Percentiles rank a stretch among this genome's conserved stretches.
Conservation (phyloP, 2,888 invertebrate species). For the Lasioglossum villosulum region DNA sequence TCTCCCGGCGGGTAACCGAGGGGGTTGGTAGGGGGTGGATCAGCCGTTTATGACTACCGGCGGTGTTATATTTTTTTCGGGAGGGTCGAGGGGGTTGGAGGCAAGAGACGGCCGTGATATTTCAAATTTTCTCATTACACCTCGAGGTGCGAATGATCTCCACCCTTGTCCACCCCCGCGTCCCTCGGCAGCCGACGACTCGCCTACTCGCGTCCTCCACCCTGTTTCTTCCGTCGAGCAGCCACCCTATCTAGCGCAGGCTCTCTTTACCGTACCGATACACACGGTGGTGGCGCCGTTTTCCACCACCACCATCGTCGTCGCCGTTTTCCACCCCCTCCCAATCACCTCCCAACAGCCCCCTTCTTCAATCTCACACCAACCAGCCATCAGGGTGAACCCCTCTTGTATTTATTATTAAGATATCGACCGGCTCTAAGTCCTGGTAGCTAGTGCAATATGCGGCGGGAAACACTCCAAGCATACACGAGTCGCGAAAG, state of each 20-base stretch:
- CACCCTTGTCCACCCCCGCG: constrained; percentile 54
- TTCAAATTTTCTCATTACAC: constrained; percentile 85
- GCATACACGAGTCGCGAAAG: constrained; percentile 59
- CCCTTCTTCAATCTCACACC: constrained; percentile 82
- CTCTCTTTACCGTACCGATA: constrained; percentile 63
- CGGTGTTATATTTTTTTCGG: constrained; percentile 75
- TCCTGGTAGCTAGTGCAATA: constrained; percentile 75
- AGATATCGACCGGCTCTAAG: constrained; percentile 83
- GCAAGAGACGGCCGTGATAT: constrained; percentile 80
- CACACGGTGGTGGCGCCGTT: constrained; percentile 65
- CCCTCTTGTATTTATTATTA: constrained; percentile 84
- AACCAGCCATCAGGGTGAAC: constrained; percentile 81
- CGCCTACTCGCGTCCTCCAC: neutral
- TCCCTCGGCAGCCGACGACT: constrained; percentile 14
- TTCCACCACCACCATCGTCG: constrained; percentile 38
- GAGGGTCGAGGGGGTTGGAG: constrained; percentile 26
- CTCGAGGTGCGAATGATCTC: constrained; percentile 83
- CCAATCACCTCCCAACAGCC: constrained; percentile 76
- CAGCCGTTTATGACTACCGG: constrained; percentile 81
- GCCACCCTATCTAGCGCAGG: constrained; percentile 63
- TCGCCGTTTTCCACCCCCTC: constrained; percentile 62
- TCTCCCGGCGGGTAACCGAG: constrained; percentile 68
- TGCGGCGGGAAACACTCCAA: constrained; percentile 68
- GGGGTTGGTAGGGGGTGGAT: constrained; percentile 73
- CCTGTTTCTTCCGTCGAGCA: constrained; percentile 46